A percentile compares a stretch with the other conserved stretches of the same genome.
These are phyloP conservation scores for Phasia obesa DNA, from an alignment of 2,888 invertebrate species.

Conservation along the genomic window DNA sequence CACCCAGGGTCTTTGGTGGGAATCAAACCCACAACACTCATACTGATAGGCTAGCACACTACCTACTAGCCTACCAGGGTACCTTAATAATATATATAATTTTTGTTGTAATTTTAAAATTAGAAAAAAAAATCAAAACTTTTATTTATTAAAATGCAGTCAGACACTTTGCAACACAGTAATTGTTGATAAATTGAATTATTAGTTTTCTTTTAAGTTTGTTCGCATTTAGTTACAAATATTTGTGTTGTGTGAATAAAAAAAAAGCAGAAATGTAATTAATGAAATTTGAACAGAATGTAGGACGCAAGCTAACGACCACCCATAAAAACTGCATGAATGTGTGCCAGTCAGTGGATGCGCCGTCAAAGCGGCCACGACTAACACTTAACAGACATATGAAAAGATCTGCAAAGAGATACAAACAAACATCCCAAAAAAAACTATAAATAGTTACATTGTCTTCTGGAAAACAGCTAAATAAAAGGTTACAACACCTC, in stretches of 20 bases:
- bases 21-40: no score
- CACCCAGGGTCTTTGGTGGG: no score
- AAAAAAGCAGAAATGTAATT: conserved; percentile 59
- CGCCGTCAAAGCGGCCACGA: conserved; percentile 61
- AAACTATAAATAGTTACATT: conserved; percentile 39
- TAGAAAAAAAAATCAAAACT: conserved; percentile 6
- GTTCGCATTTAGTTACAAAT: conserved; percentile 23
- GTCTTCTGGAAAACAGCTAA: conserved; percentile 44
- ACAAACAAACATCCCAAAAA: conserved; percentile 17
- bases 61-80: no score
- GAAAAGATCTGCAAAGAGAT: conserved; percentile 36
- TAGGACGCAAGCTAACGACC: conserved; percentile 61
- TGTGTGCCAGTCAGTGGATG: conserved; percentile 37
- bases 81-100: no score
- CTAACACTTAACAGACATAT: conserved; percentile 43
- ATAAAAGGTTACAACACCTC: conserved; percentile 60
- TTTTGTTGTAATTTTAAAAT: no score
- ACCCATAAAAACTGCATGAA: conserved; percentile 59
- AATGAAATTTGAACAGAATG: conserved; percentile 63
- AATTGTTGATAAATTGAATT: conserved; percentile 11
- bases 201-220: conserved; percentile 2
- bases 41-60: no score
- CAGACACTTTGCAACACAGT: not conserved
- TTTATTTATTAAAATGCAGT: conserved; percentile 6
- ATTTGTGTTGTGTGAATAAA: conserved; percentile 20